A percentile compares a stretch with the other conserved stretches of the same genome.
phyloP scores from a whole-genome alignment of 2,888 invertebrate species.

The Zelleria hepariella region DNA sequence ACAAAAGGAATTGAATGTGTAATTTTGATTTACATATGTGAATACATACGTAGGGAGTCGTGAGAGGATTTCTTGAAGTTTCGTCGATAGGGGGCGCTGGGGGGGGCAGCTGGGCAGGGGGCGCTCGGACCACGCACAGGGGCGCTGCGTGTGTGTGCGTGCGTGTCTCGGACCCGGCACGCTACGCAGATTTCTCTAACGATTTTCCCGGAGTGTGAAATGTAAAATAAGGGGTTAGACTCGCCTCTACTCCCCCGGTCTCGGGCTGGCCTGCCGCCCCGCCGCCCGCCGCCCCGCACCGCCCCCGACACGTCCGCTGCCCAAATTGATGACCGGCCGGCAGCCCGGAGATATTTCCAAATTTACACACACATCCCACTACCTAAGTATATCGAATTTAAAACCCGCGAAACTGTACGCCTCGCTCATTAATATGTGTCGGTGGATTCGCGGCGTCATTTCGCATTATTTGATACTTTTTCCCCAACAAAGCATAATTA shows the following conservation, averaged over 20 bases:
- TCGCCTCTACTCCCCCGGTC: slow-evolving; percentile 43
- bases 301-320: slow-evolving; percentile 27
- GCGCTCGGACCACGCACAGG: slow-evolving; percentile 32
- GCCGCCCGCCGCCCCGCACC: slow-evolving; percentile 31
- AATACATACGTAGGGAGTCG: slow-evolving; percentile 38
- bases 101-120: slow-evolving; percentile 28
- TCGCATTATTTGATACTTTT: background rate
- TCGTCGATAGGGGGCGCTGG: slow-evolving; percentile 59
- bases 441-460: background rate
- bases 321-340: slow-evolving; percentile 67
- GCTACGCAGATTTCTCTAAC: slow-evolving; percentile 72
- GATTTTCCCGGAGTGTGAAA: slow-evolving; percentile 73
- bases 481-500: background rate
- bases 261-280: slow-evolving; percentile 28
- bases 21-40: slow-evolving; percentile 40
- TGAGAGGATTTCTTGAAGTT: slow-evolving; percentile 68
- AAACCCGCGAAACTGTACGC: slow-evolving; percentile 56
- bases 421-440: slow-evolving; percentile 43
- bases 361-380: slow-evolving; percentile 45
- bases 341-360: slow-evolving; percentile 64
- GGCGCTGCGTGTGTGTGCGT: slow-evolving; percentile 36
- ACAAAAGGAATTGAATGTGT: slow-evolving; percentile 15
- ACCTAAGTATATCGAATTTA: slow-evolving; percentile 55
- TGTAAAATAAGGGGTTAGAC: slow-evolving; percentile 72
- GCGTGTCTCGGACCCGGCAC: slow-evolving; percentile 65